Percentiles rank a stretch among this genome's conserved stretches.
phyloP scores from a whole-genome alignment of 1,140 invertebrate genomes.

The Hycleus cichorii region DNA sequence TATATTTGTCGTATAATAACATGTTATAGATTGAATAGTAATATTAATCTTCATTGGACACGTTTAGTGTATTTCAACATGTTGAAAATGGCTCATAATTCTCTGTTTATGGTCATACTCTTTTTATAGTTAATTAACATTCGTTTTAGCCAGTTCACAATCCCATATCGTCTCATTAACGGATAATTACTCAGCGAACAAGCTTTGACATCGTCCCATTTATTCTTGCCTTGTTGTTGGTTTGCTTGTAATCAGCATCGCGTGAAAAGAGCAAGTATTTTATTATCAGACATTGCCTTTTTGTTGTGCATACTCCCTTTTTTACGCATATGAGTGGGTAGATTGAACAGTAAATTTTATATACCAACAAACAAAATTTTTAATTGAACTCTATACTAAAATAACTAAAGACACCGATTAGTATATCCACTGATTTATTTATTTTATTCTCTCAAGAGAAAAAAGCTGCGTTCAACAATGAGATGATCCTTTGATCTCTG shows the following conservation, averaged over 20 bases:
- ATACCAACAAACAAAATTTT: too few relatives aligned
- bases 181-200: constrained; percentile 14
- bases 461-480: too few relatives aligned
- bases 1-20: background rate
- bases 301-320: background rate
- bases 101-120: background rate
- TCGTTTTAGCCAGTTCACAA: constrained; percentile 1
- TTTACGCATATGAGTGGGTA: constrained; percentile 7
- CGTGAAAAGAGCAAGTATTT: constrained; percentile 18
- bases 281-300: constrained; percentile 9
- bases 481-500: too few relatives aligned
- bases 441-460: too few relatives aligned
- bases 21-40: background rate
- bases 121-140: background rate
- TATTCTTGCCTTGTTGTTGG: constrained; percentile 4
- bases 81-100: background rate
- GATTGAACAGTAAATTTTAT: background rate
- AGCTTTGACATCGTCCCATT: constrained; percentile 16
- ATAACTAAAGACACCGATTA: too few relatives aligned
- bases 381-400: too few relatives aligned
- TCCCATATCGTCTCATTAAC: constrained; percentile 19
- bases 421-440: too few relatives aligned
- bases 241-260: constrained; percentile 16
- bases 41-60: background rate
- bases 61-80: background rate